These are phyloP conservation scores for Pongo abelii DNA, from an alignment of 2,113 vertebrate species.

Conservation along the genomic window DNA sequence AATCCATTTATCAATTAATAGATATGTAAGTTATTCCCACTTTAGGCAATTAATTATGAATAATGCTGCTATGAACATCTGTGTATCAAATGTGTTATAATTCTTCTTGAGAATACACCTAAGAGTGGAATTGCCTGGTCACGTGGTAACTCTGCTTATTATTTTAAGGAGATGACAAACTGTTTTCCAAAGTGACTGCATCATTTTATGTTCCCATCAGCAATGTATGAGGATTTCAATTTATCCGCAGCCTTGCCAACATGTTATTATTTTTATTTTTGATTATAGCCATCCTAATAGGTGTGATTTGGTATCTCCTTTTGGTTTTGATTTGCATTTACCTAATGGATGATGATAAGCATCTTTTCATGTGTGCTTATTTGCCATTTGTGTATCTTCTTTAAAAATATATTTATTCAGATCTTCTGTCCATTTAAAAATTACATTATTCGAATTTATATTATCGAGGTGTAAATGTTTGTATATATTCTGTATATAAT, in stretches of 20 bases:
- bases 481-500: not conserved
- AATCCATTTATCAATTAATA: not conserved
- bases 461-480: not conserved
- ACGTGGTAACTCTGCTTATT: not conserved
- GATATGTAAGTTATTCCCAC: not conserved
- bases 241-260: not conserved
- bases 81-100: not conserved
- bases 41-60: not conserved
- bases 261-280: not conserved
- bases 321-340: not conserved
- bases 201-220: not conserved
- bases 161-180: not conserved
- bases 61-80: not conserved
- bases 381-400: not conserved
- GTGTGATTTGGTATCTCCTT: not conserved
- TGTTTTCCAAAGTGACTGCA: not conserved
- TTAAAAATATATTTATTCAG: not conserved
- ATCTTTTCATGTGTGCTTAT: not conserved
- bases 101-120: not conserved
- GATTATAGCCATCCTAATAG: not conserved
- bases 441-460: not conserved
- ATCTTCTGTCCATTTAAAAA: not conserved
- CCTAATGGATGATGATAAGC: not conserved
- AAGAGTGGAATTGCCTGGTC: not conserved
- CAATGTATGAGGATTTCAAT: not conserved